Conservation (phyloP, 2,888 invertebrate genomes). For the Lasioglossum oenotherae region DNA sequence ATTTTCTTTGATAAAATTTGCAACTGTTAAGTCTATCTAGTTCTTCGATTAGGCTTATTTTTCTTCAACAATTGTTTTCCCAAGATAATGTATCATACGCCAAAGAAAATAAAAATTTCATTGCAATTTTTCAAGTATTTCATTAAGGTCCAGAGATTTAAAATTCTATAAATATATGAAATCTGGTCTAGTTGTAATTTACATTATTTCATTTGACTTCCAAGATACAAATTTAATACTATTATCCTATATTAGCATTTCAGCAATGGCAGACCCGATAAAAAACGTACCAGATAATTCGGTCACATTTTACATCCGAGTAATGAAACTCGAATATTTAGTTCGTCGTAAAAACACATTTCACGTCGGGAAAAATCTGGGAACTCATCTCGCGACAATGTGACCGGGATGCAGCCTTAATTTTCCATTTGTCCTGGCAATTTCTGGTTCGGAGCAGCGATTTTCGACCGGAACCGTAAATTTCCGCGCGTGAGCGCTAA, state of each 20-base stretch:
- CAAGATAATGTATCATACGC: neutral
- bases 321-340: neutral
- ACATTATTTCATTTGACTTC: neutral
- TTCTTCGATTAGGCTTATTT: neutral
- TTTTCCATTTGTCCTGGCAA: constrained; percentile 14
- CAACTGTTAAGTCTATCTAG: neutral
- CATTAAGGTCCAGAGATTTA: neutral
- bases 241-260: neutral
- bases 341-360: neutral
- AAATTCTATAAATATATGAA: neutral
- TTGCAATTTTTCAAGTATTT: neutral
- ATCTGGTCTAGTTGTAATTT: neutral
- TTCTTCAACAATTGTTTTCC: neutral
- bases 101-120: neutral
- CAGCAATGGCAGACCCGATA: neutral
- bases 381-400: neutral
- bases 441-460: constrained; percentile 15
- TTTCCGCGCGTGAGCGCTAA: constrained; percentile 58
- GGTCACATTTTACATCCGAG: neutral
- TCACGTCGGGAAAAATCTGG: neutral
- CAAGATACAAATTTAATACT: neutral
- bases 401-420: neutral
- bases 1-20: neutral
- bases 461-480: constrained; percentile 36
- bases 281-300: neutral